A percentile compares a stretch with the other conserved stretches of the same genome.
These are phyloP conservation scores for Chironex yamaguchii DNA, from an alignment of 30 jellyfish, hydroid and myxozoan genomes.

Conservation along the genomic window DNA sequence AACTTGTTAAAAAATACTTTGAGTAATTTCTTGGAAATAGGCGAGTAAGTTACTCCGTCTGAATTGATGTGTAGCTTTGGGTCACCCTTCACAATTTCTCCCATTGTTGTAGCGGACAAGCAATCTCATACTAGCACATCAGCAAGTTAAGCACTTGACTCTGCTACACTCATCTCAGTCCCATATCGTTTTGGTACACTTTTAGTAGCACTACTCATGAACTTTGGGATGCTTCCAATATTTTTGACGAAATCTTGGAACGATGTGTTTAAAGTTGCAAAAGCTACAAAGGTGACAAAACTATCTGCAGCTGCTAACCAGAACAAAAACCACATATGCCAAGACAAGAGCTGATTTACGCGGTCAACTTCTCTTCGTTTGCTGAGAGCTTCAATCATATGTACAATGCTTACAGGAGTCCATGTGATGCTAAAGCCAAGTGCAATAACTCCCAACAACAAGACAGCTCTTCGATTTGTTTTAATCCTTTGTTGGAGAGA, in stretches of 20 bases:
- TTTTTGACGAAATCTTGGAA: neutral
- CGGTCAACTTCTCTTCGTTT: neutral
- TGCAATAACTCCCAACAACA: conserved; percentile 28
- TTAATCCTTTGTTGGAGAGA: conserved; percentile 7
- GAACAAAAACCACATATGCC: conserved; percentile 50
- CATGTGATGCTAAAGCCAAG: conserved; percentile 32
- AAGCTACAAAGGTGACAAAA: conserved; percentile 46
- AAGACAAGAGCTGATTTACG: conserved; percentile 10
- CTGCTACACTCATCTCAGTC: too few relatives aligned
- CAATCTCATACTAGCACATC: too few relatives aligned
- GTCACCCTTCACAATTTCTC: too few relatives aligned
- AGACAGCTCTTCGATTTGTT: conserved; percentile 14
- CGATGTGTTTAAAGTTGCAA: conserved; percentile 19
- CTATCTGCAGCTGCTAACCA: conserved; percentile 38
- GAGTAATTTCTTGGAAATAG: too few relatives aligned
- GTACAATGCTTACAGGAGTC: conserved; percentile 42
- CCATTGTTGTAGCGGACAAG: too few relatives aligned
- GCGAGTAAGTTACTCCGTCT: too few relatives aligned
- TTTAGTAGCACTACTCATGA: too few relatives aligned
- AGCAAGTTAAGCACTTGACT: too few relatives aligned
- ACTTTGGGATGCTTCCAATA: too few relatives aligned
- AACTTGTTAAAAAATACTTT: too few relatives aligned
- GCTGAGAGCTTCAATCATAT: neutral
- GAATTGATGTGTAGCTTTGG: too few relatives aligned
- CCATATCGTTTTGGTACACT: too few relatives aligned